Percentiles rank a stretch among this genome's conserved stretches.
Conservation (phyloP, 2,113 vertebrate genomes). For the Cryptotis parvus region DNA sequence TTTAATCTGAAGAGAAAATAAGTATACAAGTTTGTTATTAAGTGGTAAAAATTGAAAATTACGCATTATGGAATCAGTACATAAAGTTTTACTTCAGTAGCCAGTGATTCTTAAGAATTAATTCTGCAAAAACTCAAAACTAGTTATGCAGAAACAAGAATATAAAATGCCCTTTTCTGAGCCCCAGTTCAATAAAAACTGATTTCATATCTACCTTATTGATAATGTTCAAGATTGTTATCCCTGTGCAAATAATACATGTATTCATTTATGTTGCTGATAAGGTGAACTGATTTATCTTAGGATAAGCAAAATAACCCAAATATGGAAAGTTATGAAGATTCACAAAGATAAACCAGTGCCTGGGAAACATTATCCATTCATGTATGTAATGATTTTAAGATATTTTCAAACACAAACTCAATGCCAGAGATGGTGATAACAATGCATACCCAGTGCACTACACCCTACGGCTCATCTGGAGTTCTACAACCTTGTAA, state of each 20-base stretch:
- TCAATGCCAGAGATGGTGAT: conserved; percentile 74
- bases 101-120: conserved; percentile 65
- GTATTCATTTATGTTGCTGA: background rate
- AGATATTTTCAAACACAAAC: conserved; percentile 71
- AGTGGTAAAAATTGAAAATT: conserved; percentile 70
- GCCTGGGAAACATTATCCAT: conserved; percentile 66
- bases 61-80: conserved; percentile 64
- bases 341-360: conserved; percentile 68
- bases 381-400: conserved; percentile 48
- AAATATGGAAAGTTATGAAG: conserved; percentile 58
- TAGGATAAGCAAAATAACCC: conserved; percentile 57
- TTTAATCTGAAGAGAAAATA: conserved; percentile 78
- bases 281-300: conserved; percentile 30
- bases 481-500: conserved; percentile 68
- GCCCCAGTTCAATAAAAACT: conserved; percentile 51
- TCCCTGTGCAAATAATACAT: conserved; percentile 61
- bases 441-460: conserved; percentile 82
- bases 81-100: conserved; percentile 64
- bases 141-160: conserved; percentile 65
- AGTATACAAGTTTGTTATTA: conserved; percentile 72
- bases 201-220: conserved; percentile 58
- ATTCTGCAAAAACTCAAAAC: conserved; percentile 66
- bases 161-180: conserved; percentile 61
- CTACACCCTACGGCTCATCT: conserved; percentile 79
- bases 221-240: conserved; percentile 58